Base-by-base conservation (phyloP, 2,797 vertebrate genomes). In the Hoplostethus atlanticus region DNA sequence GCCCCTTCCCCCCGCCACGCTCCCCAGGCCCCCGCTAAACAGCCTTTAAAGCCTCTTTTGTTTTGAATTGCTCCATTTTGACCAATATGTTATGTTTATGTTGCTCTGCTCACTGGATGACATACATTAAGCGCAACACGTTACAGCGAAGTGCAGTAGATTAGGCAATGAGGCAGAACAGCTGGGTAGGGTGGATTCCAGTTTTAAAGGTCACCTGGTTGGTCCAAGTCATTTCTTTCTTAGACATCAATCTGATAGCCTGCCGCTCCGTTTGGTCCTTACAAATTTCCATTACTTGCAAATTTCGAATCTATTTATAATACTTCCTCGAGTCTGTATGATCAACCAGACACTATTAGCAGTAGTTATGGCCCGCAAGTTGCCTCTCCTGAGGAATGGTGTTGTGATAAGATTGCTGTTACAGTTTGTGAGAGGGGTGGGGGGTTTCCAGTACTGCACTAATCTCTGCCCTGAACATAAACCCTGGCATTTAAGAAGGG, bases 1-100 rank as follows among this genome's bases (percentile, higher is more conserved):
- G 5, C 9, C 30, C 54, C 28, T 28, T 28, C 28, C 28, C 17
- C 17, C 38, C 10, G n/a, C 10, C 38, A n/a, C 59, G 16, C 30
- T 34, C 55, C 38, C 16, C 28, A 40, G 4, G 13, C 11, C 51
- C 25, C 4, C 57, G 11, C n/a, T 15, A 12, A 55, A 73, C 40
- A 63, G 64, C 61, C 58, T 64, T 25, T 55, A 30, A 71, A 46
- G 8, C 50, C 28, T 40, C 38, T 44, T 55, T 46, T 68, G 73
- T 30, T 76, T 71, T 69, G 36, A 76, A 62, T 72, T 51, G 36
- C 73, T 68, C 9, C 62, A 59, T 53, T 60, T 46, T 65, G 44
- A 65, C 51, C 55, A 48, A 36, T 28, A 42, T 66, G 71, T 17
- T 77, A 73, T 77, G 77, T 83, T 77, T 81, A 76, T 34, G 54